These are phyloP conservation scores for Smittia sp. DNA, from an alignment of 2,888 invertebrate species.

Conservation along the genomic window DNA sequence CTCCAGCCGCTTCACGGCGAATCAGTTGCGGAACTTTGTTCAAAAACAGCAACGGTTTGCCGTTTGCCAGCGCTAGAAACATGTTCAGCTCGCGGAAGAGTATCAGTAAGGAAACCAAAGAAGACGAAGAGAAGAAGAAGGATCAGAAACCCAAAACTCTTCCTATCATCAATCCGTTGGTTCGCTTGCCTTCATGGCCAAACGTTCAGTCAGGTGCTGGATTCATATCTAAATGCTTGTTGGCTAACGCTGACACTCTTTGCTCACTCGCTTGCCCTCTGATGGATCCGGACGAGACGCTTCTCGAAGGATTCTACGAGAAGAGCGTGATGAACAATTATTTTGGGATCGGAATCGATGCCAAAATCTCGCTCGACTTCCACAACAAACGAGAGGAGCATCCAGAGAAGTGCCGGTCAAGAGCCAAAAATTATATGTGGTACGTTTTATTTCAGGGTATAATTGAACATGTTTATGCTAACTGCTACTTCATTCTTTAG, in stretches of 20 bases:
- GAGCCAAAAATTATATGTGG: slow-evolving; percentile 97
- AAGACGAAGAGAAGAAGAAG: slow-evolving; percentile 48
- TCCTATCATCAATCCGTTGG: slow-evolving; percentile 87
- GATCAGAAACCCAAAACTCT: slow-evolving; percentile 66
- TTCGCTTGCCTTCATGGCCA: slow-evolving; percentile 84
- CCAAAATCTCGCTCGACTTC: slow-evolving; percentile 94
- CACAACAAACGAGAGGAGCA: slow-evolving; percentile 96
- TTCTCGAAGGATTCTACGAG: slow-evolving; percentile 86
- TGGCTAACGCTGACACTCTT: slow-evolving; percentile 93
- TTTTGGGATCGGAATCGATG: slow-evolving; percentile 97
- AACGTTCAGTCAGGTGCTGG: slow-evolving; percentile 73
- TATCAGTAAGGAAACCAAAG: slow-evolving; percentile 51
- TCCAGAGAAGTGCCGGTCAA: slow-evolving; percentile 91
- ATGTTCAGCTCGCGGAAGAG: slow-evolving; percentile 54
- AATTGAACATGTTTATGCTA: not conserved
- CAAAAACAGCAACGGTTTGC: slow-evolving; percentile 57
- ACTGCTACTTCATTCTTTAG: too few species aligned
- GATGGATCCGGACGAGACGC: slow-evolving; percentile 87
- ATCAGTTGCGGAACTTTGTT: slow-evolving; percentile 89
- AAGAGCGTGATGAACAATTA: slow-evolving; percentile 98
- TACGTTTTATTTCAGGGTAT: slow-evolving; percentile 64
- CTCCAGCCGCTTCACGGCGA: slow-evolving; percentile 80
- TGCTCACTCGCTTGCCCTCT: slow-evolving; percentile 95
- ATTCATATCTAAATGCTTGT: slow-evolving; percentile 89
- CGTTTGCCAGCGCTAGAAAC: slow-evolving; percentile 60